Evolutionary conservation across 2,888 invertebrate species (phyloP).

Genomic region (Pardosa pseudoannulata): DNA sequence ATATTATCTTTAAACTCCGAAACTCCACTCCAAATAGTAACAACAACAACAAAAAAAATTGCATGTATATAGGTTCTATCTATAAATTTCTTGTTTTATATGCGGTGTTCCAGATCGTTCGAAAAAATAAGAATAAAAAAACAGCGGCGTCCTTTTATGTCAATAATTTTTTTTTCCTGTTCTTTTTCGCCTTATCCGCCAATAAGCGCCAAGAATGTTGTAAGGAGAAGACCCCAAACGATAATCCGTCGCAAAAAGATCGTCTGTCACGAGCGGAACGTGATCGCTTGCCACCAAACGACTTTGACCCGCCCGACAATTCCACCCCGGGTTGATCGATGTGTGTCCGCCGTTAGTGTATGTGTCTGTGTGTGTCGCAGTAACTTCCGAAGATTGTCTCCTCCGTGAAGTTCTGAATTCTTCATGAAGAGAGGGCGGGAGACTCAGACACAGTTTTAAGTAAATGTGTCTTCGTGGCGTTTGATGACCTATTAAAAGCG

Average conservation of each 20-base stretch:
- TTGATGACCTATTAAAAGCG: too few relatives aligned
- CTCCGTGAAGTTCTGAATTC: not conserved
- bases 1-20: too few relatives aligned
- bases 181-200: conserved; percentile 3
- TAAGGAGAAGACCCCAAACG: not conserved
- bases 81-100: too few relatives aligned
- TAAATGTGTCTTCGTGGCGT: too few relatives aligned
- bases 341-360: conserved; percentile 11
- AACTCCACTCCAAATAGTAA: too few relatives aligned
- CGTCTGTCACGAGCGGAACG: conserved; percentile 52
- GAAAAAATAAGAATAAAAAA: too few relatives aligned
- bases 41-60: too few relatives aligned
- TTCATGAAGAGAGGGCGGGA: not conserved
- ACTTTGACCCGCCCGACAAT: conserved; percentile 26
- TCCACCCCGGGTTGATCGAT: conserved; percentile 48
- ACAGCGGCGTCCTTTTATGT: too few relatives aligned
- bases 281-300: conserved; percentile 18
- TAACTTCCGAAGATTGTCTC: conserved; percentile 13
- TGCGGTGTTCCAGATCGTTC: too few relatives aligned
- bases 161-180: not conserved
- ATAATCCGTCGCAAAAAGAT: conserved; percentile 38
- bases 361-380: too few relatives aligned
- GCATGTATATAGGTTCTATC: too few relatives aligned
- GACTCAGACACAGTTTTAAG: too few relatives aligned
- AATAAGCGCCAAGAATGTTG: conserved; percentile 5